Percentiles rank a stretch among this genome's conserved stretches.
Conservation (phyloP, 2,113 vertebrate genomes). For the Elachura formosa region DNA sequence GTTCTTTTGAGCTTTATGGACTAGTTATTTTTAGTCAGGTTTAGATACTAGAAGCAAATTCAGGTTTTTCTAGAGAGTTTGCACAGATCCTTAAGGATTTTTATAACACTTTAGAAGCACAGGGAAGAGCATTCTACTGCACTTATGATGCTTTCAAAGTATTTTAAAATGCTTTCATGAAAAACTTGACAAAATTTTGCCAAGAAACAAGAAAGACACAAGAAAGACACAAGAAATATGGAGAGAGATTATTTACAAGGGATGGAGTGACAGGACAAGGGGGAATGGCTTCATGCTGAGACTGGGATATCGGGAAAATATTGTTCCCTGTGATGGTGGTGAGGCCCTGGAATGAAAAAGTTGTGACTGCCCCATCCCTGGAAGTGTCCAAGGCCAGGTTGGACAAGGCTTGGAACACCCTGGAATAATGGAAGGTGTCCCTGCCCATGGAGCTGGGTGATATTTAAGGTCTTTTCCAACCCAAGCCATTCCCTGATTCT, state of each 20-base stretch:
- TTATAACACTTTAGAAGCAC: not conserved
- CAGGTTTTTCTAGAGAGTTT: not conserved
- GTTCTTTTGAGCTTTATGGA: constrained; percentile 25
- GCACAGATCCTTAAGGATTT: constrained; percentile 7
- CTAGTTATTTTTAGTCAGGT: constrained; percentile 45
- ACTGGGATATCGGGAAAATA: not conserved
- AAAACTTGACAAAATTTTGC: not conserved
- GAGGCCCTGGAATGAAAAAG: not conserved
- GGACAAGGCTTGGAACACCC: not conserved
- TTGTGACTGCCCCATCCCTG: not conserved
- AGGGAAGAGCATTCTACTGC: not conserved
- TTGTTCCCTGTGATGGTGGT: not conserved
- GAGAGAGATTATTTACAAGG: not conserved
- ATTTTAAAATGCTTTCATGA: not conserved
- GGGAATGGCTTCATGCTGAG: not conserved
- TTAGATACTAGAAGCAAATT: constrained; percentile 12
- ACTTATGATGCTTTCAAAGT: not conserved
- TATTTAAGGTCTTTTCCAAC: not conserved
- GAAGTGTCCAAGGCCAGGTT: not conserved
- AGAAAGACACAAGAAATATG: not conserved
- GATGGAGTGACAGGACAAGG: not conserved
- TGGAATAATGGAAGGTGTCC: not conserved
- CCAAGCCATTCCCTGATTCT: not conserved
- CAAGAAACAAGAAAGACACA: not conserved
- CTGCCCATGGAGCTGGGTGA: not conserved